Evolutionary conservation across 1,140 invertebrate genomes (phyloP).

Genomic region (Drosophila orosa): DNA sequence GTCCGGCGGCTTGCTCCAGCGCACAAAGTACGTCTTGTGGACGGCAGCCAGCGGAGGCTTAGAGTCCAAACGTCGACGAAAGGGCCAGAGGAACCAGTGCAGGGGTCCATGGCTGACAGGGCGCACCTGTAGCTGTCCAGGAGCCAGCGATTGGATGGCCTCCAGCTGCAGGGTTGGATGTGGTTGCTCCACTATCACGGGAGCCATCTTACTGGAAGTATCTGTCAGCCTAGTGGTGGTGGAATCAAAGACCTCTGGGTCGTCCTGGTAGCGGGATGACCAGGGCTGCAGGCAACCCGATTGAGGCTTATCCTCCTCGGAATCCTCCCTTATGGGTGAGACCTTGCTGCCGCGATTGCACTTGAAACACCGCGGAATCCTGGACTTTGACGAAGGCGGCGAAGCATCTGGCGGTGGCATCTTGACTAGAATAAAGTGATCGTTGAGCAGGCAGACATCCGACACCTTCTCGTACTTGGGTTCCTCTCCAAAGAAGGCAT

Average conservation of each 20-base stretch:
- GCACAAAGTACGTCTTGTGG: conserved; percentile 77
- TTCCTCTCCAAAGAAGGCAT: conserved; percentile 68
- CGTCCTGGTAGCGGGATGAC: conserved; percentile 6
- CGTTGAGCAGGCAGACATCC: conserved; percentile 78
- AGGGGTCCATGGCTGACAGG: conserved; percentile 41
- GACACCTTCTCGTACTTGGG: conserved; percentile 67
- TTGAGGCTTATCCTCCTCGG: conserved; percentile 19
- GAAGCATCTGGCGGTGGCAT: conserved; percentile 50
- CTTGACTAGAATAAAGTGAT: conserved; percentile 80
- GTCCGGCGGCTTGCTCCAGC: conserved; percentile 75
- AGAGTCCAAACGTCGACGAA: conserved; percentile 42
- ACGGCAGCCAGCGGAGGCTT: conserved; percentile 54
- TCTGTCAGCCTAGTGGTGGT: not conserved
- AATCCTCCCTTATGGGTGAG: conserved; percentile 59
- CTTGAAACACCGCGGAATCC: conserved; percentile 61
- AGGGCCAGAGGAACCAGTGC: conserved; percentile 72
- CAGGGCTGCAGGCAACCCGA: conserved; percentile 8
- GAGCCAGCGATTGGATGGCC: conserved; percentile 30
- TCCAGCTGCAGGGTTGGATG: conserved; percentile 54
- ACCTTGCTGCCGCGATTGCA: conserved; percentile 67
- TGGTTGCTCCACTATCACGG: conserved; percentile 60
- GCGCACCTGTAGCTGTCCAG: not conserved
- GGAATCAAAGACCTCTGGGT: conserved; percentile 10
- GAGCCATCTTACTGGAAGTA: not conserved
- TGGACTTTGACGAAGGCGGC: conserved; percentile 17